phyloP scores from a whole-genome alignment of 2,113 vertebrate genomes.

The Natator depressus region DNA sequence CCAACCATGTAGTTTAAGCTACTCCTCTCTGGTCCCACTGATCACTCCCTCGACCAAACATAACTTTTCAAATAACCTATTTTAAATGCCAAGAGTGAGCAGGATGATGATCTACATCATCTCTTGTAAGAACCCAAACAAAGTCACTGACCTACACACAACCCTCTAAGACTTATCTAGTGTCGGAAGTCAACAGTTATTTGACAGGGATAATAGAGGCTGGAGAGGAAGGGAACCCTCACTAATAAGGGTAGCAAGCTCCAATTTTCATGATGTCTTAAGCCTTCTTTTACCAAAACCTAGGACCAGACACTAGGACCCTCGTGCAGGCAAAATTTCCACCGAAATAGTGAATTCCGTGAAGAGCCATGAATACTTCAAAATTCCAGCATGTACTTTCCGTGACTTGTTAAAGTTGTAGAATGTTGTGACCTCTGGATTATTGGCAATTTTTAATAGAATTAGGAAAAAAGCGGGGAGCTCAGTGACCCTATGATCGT shows the following conservation, averaged over 20 bases:
- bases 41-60: neutral
- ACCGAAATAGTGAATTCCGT: neutral
- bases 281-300: neutral
- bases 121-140: neutral
- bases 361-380: neutral
- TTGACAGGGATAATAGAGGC: neutral
- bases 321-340: neutral
- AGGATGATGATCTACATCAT: neutral
- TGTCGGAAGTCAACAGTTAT: neutral
- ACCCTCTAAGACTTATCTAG: neutral
- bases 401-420: neutral
- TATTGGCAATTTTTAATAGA: fast-evolving
- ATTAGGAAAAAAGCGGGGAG: neutral
- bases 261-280: too few relatives aligned
- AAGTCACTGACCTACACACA: neutral
- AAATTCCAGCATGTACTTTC: neutral
- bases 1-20: neutral
- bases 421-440: neutral
- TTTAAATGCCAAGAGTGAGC: neutral
- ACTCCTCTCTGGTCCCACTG: neutral
- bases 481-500: neutral
- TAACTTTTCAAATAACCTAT: neutral
- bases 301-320: neutral
- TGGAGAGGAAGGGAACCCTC: neutral
- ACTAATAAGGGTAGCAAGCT: neutral